These are phyloP conservation scores for Ceratina australensis DNA, from an alignment of 1,140 invertebrate species.

Conservation along the genomic window DNA sequence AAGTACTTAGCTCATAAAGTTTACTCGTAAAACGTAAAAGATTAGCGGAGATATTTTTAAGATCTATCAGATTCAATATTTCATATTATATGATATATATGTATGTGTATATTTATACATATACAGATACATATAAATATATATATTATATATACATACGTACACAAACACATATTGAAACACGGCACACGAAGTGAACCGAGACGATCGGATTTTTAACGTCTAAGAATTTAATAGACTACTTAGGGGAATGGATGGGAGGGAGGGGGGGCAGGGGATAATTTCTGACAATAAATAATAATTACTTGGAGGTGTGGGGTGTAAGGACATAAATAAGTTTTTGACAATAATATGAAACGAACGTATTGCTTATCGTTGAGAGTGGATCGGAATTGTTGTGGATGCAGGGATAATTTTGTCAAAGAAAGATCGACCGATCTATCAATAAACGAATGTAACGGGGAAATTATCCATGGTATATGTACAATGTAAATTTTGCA, in stretches of 20 bases:
- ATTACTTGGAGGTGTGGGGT: slow-evolving; percentile 17
- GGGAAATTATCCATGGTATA: slow-evolving; percentile 44
- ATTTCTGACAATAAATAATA: slow-evolving; percentile 56
- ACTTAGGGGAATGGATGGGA: slow-evolving; percentile 2
- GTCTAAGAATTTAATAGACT: slow-evolving; percentile 40
- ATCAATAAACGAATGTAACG: slow-evolving; percentile 4
- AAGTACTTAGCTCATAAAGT: slow-evolving; percentile 77
- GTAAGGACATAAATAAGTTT: slow-evolving; percentile 31
- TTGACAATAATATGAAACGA: slow-evolving; percentile 63
- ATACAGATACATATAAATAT: slow-evolving; percentile 54
- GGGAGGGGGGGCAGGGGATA: slow-evolving; percentile 1
- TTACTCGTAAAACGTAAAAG: slow-evolving; percentile 67
- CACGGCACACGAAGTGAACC: slow-evolving; percentile 24
- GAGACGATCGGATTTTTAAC: slow-evolving; percentile 42
- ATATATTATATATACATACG: slow-evolving; percentile 38
- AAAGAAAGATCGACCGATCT: slow-evolving; percentile 7
- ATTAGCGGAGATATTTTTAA: slow-evolving; percentile 77
- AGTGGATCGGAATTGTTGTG: neutral
- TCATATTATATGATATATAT: slow-evolving; percentile 66
- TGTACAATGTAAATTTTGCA: slow-evolving; percentile 77
- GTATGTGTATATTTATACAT: slow-evolving; percentile 31
- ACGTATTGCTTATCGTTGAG: slow-evolving; percentile 32
- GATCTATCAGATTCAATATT: slow-evolving; percentile 76
- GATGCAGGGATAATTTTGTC: neutral
- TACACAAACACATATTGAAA: slow-evolving; percentile 21